A percentile compares a stretch with the other conserved stretches of the same genome.
These are phyloP conservation scores for Meloidogyne hapla DNA, from an alignment of 1,140 invertebrate species.

Conservation along the genomic window DNA sequence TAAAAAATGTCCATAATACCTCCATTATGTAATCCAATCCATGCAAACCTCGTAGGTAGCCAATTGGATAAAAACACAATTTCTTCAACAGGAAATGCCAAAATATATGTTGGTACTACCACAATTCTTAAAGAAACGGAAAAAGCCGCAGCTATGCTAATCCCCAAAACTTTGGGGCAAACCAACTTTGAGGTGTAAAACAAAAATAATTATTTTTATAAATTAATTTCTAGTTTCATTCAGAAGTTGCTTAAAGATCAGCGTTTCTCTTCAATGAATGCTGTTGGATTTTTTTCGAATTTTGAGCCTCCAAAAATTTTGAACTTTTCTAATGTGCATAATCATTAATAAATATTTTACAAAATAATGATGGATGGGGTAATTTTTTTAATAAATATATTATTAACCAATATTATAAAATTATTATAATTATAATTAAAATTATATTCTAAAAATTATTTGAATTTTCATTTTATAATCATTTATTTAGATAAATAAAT, in stretches of 20 bases:
- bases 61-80: constrained; percentile 2
- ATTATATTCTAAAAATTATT: too few relatives aligned
- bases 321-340: not conserved
- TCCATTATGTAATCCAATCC: not conserved
- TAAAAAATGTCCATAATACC: not conserved
- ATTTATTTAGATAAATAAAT: too few relatives aligned
- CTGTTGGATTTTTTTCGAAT: not conserved
- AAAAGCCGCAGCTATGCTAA: not conserved
- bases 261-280: not conserved
- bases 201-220: not conserved
- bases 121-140: not conserved
- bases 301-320: not conserved
- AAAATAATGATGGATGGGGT: not conserved
- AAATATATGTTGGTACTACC: not conserved
- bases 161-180: not conserved
- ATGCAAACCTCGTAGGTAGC: not conserved
- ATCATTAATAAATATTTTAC: not conserved
- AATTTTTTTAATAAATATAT: too few relatives aligned
- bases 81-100: constrained; percentile 1
- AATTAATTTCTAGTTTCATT: not conserved
- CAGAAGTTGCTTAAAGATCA: not conserved
- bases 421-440: too few relatives aligned
- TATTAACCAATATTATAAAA: too few relatives aligned
- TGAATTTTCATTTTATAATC: too few relatives aligned
- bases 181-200: not conserved